Evolutionary conservation across 2,888 invertebrate genomes (phyloP).

Genomic region (Spicauda simplicius): DNA sequence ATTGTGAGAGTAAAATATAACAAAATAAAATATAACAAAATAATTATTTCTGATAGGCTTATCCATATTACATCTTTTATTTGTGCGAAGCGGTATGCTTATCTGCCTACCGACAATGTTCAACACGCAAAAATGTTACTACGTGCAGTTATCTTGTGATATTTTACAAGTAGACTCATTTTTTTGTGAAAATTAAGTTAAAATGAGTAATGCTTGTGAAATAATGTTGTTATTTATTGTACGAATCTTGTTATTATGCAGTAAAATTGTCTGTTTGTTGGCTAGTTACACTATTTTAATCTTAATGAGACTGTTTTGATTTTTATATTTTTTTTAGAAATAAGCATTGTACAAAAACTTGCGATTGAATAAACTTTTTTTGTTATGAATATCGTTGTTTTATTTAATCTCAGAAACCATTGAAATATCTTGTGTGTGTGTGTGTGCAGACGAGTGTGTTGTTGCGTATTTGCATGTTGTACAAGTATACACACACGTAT

Average conservation of each 20-base stretch:
- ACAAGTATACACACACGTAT: no score
- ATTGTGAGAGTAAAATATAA: no score
- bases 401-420: background rate
- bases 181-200: slow-evolving; percentile 10
- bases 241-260: slow-evolving; percentile 28
- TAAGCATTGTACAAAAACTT: slow-evolving; percentile 77
- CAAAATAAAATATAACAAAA: no score
- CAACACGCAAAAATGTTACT: no score
- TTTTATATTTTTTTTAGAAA: slow-evolving; percentile 42
- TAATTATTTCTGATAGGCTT: no score
- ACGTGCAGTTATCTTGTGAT: background rate
- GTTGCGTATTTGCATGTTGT: no score
- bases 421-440: no score
- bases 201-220: slow-evolving; percentile 39
- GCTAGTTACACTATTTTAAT: slow-evolving; percentile 39
- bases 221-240: slow-evolving; percentile 39
- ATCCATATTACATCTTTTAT: no score
- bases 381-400: slow-evolving; percentile 22
- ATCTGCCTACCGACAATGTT: no score
- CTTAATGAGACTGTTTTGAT: slow-evolving; percentile 48
- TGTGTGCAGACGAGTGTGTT: no score
- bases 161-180: slow-evolving; percentile 11
- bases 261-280: slow-evolving; percentile 2
- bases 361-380: slow-evolving; percentile 59
- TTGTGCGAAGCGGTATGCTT: no score